Evolutionary conservation across 2,888 invertebrate species (phyloP).

Genomic region (Synergus gifuensis): DNA sequence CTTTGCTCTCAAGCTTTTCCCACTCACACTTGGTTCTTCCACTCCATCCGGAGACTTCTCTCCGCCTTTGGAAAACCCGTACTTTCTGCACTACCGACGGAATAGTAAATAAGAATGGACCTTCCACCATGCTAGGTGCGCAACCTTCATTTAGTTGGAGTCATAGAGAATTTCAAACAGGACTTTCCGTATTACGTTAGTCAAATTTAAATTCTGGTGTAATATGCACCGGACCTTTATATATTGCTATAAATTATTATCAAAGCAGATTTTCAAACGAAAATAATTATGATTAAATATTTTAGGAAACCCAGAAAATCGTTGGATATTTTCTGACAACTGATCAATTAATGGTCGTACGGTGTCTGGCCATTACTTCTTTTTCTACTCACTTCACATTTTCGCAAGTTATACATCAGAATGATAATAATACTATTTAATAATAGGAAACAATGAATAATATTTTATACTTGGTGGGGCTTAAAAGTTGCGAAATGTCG

Average conservation of each 20-base stretch:
- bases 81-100: constrained; percentile 53
- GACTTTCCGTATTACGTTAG: constrained; percentile 3
- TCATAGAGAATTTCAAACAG: constrained; percentile 55
- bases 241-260: neutral
- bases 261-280: neutral
- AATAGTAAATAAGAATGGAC: constrained; percentile 71
- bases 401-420: too few relatives aligned
- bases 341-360: too few relatives aligned
- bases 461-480: too few relatives aligned
- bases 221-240: constrained; percentile 11
- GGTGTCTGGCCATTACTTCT: too few relatives aligned
- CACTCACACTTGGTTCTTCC: constrained; percentile 50
- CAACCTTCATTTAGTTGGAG: constrained; percentile 68
- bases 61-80: constrained; percentile 51
- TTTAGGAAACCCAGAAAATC: too few relatives aligned
- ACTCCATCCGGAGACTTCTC: constrained; percentile 61
- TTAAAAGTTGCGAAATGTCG: neutral
- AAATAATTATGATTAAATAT: too few relatives aligned
- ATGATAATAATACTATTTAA: neutral
- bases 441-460: too few relatives aligned
- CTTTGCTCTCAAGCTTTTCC: constrained; percentile 46
- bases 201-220: neutral
- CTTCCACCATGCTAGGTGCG: constrained; percentile 62
- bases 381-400: too few relatives aligned
- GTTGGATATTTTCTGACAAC: too few relatives aligned